Evolutionary conservation across 2,113 vertebrate genomes (phyloP), one percentile per base, ranked within the genome.

Genomic region (Lontra canadensis): DNA sequence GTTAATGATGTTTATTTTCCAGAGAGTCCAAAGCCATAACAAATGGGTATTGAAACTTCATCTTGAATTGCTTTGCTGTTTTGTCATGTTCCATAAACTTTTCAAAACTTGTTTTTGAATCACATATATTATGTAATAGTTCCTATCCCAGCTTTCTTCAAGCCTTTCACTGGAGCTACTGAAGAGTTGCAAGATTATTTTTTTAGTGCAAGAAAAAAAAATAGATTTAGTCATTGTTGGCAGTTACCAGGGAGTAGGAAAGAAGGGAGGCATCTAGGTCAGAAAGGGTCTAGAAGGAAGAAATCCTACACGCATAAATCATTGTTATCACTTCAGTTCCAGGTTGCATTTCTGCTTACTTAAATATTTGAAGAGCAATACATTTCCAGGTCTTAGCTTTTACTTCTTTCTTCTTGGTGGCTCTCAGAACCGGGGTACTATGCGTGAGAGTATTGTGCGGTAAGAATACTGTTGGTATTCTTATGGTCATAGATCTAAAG

Each of bases 61-160:
- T 93, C 81, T 73, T 90, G 7, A 76, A 44, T 97, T 96, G 81
- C 89, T 69, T 94, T 97, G 4, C 29, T 89, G 65, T 89, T 92
- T 90, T 59, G 63, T 90, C 93, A 86, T 94, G 96, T 93, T 63
- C 91, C 95, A 1, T 90, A 96, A 97, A 47, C 88, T 93, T 96
- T 94, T 95, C 82, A 96, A 88, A 91, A 96, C 4, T 96, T 96
- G 39, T 65, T 95, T 98, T 98, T 94, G 81, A 84, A 80, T 67
- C 67, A 90, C 47, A 52, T 90, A 71, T 6, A 69, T 96, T 97
- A 94, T 73, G 34, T 95, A 95, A 92, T 88, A 90, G 74, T 78
- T 96, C 83, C 90, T 92, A 42, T 69, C 17, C 10, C 57, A 95
- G 80, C 69, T 95, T 93, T 39, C 90, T 83, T 80, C 74, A 73